phyloP scores from a whole-genome alignment of 2,113 vertebrate genomes.

The Cariama cristata region DNA sequence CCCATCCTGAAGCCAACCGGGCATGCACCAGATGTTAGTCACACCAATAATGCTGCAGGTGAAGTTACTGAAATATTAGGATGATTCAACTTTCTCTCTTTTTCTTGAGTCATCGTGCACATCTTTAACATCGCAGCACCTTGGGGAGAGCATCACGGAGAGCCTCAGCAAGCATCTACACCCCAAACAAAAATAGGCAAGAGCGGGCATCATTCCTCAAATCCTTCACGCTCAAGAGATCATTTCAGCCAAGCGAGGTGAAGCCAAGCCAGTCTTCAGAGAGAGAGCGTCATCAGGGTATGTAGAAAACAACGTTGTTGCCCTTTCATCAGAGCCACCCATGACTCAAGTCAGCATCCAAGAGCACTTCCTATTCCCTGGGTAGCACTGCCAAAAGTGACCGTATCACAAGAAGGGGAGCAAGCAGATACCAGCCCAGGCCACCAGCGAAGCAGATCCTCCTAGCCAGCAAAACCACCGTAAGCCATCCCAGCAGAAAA shows the following conservation, averaged over 20 bases:
- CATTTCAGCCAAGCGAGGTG: background rate
- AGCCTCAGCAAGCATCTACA: background rate
- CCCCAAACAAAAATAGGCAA: background rate
- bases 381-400: background rate
- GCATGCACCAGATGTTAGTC: background rate
- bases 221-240: background rate
- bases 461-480: background rate
- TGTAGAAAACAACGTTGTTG: background rate
- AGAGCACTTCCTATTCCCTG: background rate
- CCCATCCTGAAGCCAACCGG: rapidly evolving
- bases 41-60: background rate
- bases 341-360: background rate
- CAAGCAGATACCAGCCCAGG: background rate
- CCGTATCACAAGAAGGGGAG: background rate
- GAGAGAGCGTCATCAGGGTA: background rate
- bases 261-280: background rate
- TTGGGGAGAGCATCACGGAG: rapidly evolving
- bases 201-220: rapidly evolving
- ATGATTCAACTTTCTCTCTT: background rate
- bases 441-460: background rate
- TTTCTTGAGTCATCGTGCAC: background rate
- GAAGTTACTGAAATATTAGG: background rate
- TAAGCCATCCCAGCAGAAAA: background rate
- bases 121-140: background rate
- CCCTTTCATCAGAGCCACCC: background rate